Conservation (phyloP, 2,888 invertebrate species). For the Ophonus ardosiacus region DNA sequence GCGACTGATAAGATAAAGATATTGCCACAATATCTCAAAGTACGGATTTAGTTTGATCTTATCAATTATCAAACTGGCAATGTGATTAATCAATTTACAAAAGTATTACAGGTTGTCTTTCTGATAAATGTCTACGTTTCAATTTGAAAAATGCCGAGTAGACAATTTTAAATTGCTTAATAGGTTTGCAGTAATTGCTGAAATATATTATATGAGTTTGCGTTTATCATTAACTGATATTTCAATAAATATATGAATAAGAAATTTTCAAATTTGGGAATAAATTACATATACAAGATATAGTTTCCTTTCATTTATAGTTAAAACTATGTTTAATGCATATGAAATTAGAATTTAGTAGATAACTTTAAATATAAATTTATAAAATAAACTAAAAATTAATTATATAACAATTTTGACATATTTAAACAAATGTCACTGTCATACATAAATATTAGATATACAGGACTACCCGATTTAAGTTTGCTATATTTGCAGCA, state of each 20-base stretch:
- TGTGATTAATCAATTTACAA: not conserved
- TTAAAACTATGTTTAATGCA: too few species aligned
- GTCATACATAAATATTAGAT: too few species aligned
- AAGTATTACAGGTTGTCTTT: not conserved
- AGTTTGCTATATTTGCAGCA: too few species aligned
- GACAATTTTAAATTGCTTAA: slow-evolving; percentile 9
- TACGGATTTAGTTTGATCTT: slow-evolving; percentile 42
- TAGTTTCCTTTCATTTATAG: too few species aligned
- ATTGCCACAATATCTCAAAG: slow-evolving; percentile 9
- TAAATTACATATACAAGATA: too few species aligned
- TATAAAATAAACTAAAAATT: too few species aligned
- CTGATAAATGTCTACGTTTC: not conserved
- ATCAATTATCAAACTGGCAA: slow-evolving; percentile 48
- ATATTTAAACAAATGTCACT: too few species aligned
- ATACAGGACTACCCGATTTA: too few species aligned
- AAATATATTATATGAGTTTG: not conserved
- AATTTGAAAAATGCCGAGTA: not conserved
- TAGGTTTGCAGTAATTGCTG: not conserved
- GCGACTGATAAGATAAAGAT: slow-evolving; percentile 36
- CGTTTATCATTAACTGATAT: slow-evolving; percentile 2
- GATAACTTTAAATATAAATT: too few species aligned
- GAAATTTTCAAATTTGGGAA: not conserved
- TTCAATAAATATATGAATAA: slow-evolving; percentile 9
- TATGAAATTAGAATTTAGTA: too few species aligned
- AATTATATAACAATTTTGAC: too few species aligned